Evolutionary conservation across 2,888 invertebrate genomes (phyloP).

Genomic region (Colletes collaris): DNA sequence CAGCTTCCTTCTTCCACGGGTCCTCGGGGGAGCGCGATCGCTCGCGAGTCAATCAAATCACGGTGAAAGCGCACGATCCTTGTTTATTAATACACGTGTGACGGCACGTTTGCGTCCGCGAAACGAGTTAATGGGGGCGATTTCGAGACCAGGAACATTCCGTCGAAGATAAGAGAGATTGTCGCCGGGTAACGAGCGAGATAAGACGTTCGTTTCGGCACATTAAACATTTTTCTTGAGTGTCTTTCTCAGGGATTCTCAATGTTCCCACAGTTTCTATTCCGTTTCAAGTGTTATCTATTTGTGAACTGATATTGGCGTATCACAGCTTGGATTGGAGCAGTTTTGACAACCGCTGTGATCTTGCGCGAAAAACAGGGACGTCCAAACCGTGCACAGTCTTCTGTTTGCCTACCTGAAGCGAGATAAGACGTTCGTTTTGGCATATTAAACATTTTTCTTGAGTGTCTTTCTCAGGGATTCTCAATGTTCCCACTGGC

Average conservation of each 20-base stretch:
- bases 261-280: not conserved
- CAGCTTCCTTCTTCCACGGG: constrained; percentile 54
- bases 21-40: constrained; percentile 34
- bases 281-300: too few relatives aligned
- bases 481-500: not conserved
- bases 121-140: constrained; percentile 13
- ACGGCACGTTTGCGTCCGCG: constrained; percentile 7
- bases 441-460: constrained; percentile 14
- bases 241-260: not conserved
- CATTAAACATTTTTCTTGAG: constrained; percentile 1
- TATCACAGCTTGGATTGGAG: too few relatives aligned
- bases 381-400: not conserved
- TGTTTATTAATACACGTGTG: constrained; percentile 51
- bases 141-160: constrained; percentile 19
- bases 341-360: not conserved
- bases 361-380: not conserved
- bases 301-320: too few relatives aligned
- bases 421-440: constrained; percentile 51
- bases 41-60: constrained; percentile 56
- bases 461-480: not conserved
- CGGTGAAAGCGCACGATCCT: constrained; percentile 59
- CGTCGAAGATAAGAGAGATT: constrained; percentile 52
- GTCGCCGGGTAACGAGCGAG: constrained; percentile 37
- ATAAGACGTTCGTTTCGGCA: constrained; percentile 49
- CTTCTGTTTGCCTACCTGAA: not conserved